Evolutionary conservation across 1,140 invertebrate genomes (phyloP).

Genomic region (Hesperophylax magnus): DNA sequence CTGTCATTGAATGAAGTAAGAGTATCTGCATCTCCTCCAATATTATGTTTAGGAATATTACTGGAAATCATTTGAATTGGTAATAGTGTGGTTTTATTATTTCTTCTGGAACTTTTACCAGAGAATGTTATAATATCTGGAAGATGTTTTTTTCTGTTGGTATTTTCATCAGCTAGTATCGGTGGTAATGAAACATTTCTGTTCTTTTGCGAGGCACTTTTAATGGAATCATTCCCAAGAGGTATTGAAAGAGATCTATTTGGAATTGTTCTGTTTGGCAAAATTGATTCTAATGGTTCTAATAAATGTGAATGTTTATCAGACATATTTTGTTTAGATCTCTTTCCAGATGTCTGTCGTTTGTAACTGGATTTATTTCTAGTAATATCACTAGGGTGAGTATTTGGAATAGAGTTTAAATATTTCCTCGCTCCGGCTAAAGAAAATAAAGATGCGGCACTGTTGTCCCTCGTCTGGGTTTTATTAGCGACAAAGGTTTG

Average conservation of each 20-base stretch:
- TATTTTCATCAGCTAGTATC: slow-evolving; percentile 57
- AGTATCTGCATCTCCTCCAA: slow-evolving; percentile 29
- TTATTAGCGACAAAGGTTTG: slow-evolving; percentile 4
- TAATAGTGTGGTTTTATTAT: slow-evolving; percentile 48
- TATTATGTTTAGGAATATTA: slow-evolving; percentile 34
- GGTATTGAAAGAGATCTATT: slow-evolving; percentile 43
- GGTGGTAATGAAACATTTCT: slow-evolving; percentile 69
- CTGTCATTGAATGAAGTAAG: slow-evolving; percentile 37
- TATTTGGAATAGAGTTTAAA: slow-evolving; percentile 8
- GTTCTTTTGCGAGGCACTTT: slow-evolving; percentile 57
- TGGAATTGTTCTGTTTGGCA: slow-evolving; percentile 37
- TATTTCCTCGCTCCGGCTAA: slow-evolving; percentile 23
- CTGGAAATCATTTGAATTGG: slow-evolving; percentile 42
- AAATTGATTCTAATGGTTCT: slow-evolving; percentile 40
- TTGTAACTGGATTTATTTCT: slow-evolving; percentile 27
- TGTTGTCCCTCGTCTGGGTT: slow-evolving; percentile 48
- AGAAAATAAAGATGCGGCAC: slow-evolving; percentile 48
- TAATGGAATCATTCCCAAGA: slow-evolving; percentile 33
- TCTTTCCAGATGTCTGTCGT: slow-evolving; percentile 14
- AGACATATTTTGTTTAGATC: slow-evolving; percentile 2
- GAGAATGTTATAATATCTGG: slow-evolving; percentile 29
- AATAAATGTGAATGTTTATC: slow-evolving; percentile 40
- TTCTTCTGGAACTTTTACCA: slow-evolving; percentile 38
- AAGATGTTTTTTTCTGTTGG: slow-evolving; percentile 29
- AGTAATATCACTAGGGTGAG: not conserved